Conservation (phyloP, 2,113 vertebrate species). For the Pavo muticus region DNA sequence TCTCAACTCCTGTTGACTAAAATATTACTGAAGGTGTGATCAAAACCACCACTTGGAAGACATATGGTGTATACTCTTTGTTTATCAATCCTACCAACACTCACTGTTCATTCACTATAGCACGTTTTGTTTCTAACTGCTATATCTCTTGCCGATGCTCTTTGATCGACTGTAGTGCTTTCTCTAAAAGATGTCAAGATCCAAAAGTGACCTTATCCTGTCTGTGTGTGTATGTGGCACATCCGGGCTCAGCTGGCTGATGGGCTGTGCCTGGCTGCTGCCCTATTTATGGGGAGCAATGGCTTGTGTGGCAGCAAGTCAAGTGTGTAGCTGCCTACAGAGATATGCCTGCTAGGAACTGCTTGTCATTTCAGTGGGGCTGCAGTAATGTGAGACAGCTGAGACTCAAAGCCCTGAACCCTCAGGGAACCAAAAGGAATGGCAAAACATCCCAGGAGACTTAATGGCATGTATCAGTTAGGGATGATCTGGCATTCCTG, state of each 20-base stretch:
- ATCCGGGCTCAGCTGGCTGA: background rate
- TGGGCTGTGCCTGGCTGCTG: background rate
- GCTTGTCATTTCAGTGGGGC: background rate
- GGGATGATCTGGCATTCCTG: background rate
- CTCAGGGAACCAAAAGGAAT: background rate
- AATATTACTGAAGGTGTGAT: background rate
- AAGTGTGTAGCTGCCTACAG: background rate
- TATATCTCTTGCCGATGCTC: background rate
- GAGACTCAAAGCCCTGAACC: background rate
- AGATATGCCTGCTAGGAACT: background rate
- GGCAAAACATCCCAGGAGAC: background rate
- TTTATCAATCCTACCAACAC: background rate
- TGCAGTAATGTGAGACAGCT: background rate
- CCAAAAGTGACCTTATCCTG: background rate
- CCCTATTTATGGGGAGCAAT: rapidly evolving
- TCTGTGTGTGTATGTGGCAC: background rate
- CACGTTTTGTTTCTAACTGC: rapidly evolving
- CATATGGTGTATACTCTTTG: background rate
- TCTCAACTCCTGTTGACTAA: conserved; percentile 25
- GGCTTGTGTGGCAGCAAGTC: background rate
- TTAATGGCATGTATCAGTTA: rapidly evolving
- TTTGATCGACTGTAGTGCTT: background rate
- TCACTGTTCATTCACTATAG: background rate
- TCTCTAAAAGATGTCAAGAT: background rate
- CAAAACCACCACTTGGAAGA: conserved; percentile 13